Base-by-base conservation (phyloP, 2,113 vertebrate genomes). In the Eubucco bourcierii region DNA sequence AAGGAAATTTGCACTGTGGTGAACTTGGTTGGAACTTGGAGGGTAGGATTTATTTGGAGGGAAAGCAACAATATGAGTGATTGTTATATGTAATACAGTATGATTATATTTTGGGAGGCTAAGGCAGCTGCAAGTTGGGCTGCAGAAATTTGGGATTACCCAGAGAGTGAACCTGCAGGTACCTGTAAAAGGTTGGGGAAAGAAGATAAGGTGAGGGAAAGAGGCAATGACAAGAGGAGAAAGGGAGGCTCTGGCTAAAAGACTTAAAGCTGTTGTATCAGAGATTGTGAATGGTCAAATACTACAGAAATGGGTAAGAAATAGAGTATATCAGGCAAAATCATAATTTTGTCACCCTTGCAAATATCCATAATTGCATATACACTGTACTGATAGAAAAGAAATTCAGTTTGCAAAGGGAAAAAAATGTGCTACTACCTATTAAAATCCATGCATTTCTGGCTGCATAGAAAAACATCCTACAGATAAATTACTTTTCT, bases 121-220 rank as follows among this genome's bases (percentile, higher is more conserved):
- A 41, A 70, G 52, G 50, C 63, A 81, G 55, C 78, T 82, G 60
- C 28, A 73, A 78, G 37, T 10, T 56, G 76, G 73, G 73, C 41
- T 75, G 58, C 86, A 75, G 72, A 72, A 95, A 90, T 90, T 18
- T 66, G 82, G 81, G 67, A 74, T 73, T 94, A 75, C 72, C 55
- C 74, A 72, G 74, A 3, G 5, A 78, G 39, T 2, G 23, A 71
- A 90, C 18, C 1, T 85, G 47, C 33, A 37, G 41, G 37, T 60
- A 91, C 0, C 1, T 70, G 50, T 83, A 67, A 80, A 80, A 85
- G 68, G 29, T 41, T 78, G 60, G 56, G 31, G 47, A 93, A 52
- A 78, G 31, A 88, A 77, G 58, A 83, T 47, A 80, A 72, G 25
- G 25, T 56, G 15, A n/a, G 47, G 37, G 24, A 78, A 87, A 67